Conservation (phyloP, 2,113 vertebrate genomes). For the Verasper variegatus region DNA sequence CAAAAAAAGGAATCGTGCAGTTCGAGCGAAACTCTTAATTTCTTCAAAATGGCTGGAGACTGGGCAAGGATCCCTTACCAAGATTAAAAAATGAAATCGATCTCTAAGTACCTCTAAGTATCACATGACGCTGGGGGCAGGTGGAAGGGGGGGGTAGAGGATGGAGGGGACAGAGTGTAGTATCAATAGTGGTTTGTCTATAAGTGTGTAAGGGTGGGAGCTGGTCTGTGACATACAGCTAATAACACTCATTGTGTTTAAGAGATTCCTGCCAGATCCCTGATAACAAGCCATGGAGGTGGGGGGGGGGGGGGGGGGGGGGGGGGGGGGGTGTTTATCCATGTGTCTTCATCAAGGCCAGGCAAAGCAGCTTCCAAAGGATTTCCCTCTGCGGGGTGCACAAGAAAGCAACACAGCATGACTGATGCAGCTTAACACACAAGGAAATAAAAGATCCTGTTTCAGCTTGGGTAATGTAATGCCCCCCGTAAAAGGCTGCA, state of each 20-base stretch:
- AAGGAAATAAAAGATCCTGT: slow-evolving; percentile 38
- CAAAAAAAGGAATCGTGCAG: slow-evolving; percentile 32
- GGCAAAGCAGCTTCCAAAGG: slow-evolving; percentile 25
- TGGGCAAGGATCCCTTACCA: slow-evolving; percentile 76
- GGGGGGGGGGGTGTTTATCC: no score
- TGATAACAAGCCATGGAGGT: slow-evolving; percentile 56
- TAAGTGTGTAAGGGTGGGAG: slow-evolving; percentile 17
- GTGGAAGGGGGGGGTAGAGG: slow-evolving; percentile 28
- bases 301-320: no score
- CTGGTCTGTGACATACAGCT: slow-evolving; percentile 48
- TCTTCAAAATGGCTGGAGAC: slow-evolving; percentile 68
- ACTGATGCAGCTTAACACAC: slow-evolving; percentile 31
- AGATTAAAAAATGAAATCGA: slow-evolving; percentile 85
- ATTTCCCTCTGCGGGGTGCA: slow-evolving; percentile 22
- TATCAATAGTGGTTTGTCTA: slow-evolving; percentile 32
- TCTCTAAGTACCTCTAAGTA: slow-evolving; percentile 79
- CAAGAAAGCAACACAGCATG: slow-evolving; percentile 20
- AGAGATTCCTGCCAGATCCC: slow-evolving; percentile 51
- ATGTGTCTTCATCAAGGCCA: slow-evolving; percentile 26
- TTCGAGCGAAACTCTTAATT: slow-evolving; percentile 60
- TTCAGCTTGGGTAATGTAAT: slow-evolving; percentile 13
- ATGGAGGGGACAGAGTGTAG: slow-evolving; percentile 47
- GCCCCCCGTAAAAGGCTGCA: slow-evolving; percentile 30
- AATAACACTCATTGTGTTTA: slow-evolving; percentile 61
- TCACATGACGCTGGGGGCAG: slow-evolving; percentile 64